Conservation (phyloP, 2,797 vertebrate genomes). For the Acropternis orthonyx region DNA sequence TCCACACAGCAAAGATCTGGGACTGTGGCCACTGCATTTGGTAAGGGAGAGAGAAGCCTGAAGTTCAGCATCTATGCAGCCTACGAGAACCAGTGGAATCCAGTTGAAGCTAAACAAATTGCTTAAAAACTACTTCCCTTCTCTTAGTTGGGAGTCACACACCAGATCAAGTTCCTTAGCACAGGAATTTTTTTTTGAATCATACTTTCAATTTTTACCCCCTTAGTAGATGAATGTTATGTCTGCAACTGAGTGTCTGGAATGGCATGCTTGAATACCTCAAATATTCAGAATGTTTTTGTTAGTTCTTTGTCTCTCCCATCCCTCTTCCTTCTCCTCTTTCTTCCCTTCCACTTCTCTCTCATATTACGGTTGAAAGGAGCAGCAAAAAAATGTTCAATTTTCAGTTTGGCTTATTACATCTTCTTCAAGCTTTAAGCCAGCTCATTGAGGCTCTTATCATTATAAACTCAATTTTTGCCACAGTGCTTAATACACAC, state of each 20-base stretch:
- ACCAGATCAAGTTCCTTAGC: background rate
- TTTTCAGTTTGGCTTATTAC: background rate
- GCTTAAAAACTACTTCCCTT: background rate
- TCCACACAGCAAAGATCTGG: background rate
- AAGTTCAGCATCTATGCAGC: background rate
- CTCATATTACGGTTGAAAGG: background rate
- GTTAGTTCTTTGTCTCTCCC: background rate
- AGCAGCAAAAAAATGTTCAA: background rate
- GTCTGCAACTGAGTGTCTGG: background rate
- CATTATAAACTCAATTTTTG: background rate
- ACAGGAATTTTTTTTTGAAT: too few relatives aligned
- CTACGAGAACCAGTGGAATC: background rate
- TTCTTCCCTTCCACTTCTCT: background rate
- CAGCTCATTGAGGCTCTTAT: background rate
- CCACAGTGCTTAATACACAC: background rate
- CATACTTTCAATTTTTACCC: background rate
- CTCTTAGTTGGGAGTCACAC: background rate
- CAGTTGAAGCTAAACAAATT: background rate
- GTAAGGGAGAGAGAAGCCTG: background rate
- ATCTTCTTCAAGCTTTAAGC: background rate
- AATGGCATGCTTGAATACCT: background rate
- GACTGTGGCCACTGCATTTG: background rate
- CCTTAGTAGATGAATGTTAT: background rate
- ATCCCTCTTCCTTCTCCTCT: rapidly evolving
- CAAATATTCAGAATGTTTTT: background rate